A percentile compares a stretch with the other conserved stretches of the same genome.
Conservation (phyloP, 2,797 vertebrate species). For the Lacerta viridis region DNA sequence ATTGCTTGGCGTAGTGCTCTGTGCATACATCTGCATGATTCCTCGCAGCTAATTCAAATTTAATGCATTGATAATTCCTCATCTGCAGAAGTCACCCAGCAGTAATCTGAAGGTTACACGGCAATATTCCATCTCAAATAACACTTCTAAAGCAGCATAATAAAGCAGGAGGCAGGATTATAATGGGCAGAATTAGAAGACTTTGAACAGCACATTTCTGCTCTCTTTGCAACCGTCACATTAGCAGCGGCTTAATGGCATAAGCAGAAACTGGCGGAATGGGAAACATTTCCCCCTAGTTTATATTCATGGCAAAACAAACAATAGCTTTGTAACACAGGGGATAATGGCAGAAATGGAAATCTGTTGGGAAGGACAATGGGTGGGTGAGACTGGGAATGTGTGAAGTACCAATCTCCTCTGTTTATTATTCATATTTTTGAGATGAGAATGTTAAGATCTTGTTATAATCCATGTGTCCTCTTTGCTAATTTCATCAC, state of each 20-base stretch:
- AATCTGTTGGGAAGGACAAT: slow-evolving; percentile 37
- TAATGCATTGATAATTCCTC: slow-evolving; percentile 85
- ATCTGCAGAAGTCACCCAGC: slow-evolving; percentile 77
- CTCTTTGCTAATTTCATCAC: not conserved
- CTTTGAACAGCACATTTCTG: slow-evolving; percentile 67
- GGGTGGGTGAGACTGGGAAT: not conserved
- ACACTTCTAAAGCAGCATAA: slow-evolving; percentile 74
- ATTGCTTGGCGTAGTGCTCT: slow-evolving; percentile 77
- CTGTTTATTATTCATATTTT: not conserved
- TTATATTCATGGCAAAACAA: slow-evolving; percentile 56
- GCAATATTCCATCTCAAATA: slow-evolving; percentile 81
- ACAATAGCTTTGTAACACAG: slow-evolving; percentile 16
- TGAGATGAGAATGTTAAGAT: not conserved
- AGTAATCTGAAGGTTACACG: slow-evolving; percentile 83
- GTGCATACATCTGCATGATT: slow-evolving; percentile 85
- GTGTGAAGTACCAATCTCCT: not conserved
- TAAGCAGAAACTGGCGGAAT: slow-evolving; percentile 60
- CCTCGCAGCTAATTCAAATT: slow-evolving; percentile 85
- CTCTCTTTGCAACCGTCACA: slow-evolving; percentile 60
- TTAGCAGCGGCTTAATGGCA: slow-evolving; percentile 49
- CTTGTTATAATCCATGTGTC: not conserved
- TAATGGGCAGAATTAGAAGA: slow-evolving; percentile 71
- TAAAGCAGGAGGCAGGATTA: slow-evolving; percentile 71
- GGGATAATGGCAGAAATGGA: slow-evolving; percentile 39
- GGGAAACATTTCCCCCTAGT: slow-evolving; percentile 22